phyloP scores from a whole-genome alignment of 2,888 invertebrate genomes.

The Stratiomys singularior region DNA sequence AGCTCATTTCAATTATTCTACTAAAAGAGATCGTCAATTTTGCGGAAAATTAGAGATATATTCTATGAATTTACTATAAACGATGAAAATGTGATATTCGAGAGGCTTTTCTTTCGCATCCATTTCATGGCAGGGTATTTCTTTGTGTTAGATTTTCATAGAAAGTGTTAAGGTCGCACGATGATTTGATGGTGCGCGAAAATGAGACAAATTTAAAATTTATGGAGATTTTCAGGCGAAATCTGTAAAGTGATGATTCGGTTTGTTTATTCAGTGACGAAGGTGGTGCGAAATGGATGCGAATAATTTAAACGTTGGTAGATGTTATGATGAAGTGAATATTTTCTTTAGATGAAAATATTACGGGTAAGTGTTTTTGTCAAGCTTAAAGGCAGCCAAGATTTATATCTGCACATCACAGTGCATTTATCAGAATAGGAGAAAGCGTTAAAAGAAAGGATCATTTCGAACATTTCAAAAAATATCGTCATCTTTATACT shows the following conservation, averaged over 20 bases:
- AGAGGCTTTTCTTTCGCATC: background rate
- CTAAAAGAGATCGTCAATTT: conserved; percentile 34
- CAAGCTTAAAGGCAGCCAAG: too few relatives aligned
- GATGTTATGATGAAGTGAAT: too few relatives aligned
- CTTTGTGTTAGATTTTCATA: background rate
- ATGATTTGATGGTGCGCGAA: conserved; percentile 3
- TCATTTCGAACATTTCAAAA: too few relatives aligned
- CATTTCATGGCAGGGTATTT: background rate
- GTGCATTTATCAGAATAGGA: too few relatives aligned
- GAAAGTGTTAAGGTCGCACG: background rate
- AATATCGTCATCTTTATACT: too few relatives aligned
- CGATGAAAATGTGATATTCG: background rate
- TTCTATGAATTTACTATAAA: background rate
- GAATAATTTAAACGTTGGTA: too few relatives aligned
- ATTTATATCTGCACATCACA: too few relatives aligned
- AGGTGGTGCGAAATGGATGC: too few relatives aligned
- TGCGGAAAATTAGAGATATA: conserved; percentile 27
- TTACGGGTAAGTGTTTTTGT: too few relatives aligned
- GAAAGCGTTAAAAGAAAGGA: too few relatives aligned
- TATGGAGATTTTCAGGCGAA: background rate
- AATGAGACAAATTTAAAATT: background rate
- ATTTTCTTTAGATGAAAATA: too few relatives aligned
- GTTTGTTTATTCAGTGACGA: background rate
- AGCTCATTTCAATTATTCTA: conserved; percentile 25
- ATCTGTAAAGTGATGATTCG: background rate